Evolutionary conservation across 1,140 invertebrate species (phyloP).

Genomic region (Laodelphax striatellus): DNA sequence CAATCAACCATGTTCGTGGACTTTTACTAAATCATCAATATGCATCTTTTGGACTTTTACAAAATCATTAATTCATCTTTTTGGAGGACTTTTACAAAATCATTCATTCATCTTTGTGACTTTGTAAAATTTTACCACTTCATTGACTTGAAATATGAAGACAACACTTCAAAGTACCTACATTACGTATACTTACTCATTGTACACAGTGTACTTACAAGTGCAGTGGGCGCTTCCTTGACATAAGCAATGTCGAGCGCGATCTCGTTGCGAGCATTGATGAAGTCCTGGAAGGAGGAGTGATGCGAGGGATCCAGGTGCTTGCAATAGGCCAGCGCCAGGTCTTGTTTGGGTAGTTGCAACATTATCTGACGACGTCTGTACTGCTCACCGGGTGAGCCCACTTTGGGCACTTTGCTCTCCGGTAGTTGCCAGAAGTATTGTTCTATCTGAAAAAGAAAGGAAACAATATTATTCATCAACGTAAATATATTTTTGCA

Average conservation of each 20-base stretch:
- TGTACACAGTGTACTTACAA: constrained; percentile 31
- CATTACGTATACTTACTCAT: too few relatives aligned
- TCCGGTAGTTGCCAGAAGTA: constrained; percentile 64
- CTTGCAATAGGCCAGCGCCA: constrained; percentile 77
- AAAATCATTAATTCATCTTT: too few relatives aligned
- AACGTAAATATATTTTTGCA: not conserved
- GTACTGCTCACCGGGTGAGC: constrained; percentile 63
- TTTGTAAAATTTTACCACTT: too few relatives aligned
- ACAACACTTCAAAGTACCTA: too few relatives aligned
- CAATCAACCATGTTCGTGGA: too few relatives aligned
- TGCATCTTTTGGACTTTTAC: too few relatives aligned
- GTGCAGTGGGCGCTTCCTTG: constrained; percentile 36
- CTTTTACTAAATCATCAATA: too few relatives aligned
- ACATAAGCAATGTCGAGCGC: constrained; percentile 85
- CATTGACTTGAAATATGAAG: too few relatives aligned
- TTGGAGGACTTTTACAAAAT: too few relatives aligned
- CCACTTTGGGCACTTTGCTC: constrained; percentile 63
- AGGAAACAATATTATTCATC: not conserved
- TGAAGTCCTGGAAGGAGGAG: constrained; percentile 77
- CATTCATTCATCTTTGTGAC: too few relatives aligned
- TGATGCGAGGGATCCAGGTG: constrained; percentile 67
- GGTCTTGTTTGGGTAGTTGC: constrained; percentile 90
- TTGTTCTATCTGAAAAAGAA: constrained; percentile 42
- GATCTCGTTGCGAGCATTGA: constrained; percentile 83
- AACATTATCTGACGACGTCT: constrained; percentile 70